Base-by-base conservation (phyloP, 2,797 vertebrate species). In the Threskiornis aethiopicus region DNA sequence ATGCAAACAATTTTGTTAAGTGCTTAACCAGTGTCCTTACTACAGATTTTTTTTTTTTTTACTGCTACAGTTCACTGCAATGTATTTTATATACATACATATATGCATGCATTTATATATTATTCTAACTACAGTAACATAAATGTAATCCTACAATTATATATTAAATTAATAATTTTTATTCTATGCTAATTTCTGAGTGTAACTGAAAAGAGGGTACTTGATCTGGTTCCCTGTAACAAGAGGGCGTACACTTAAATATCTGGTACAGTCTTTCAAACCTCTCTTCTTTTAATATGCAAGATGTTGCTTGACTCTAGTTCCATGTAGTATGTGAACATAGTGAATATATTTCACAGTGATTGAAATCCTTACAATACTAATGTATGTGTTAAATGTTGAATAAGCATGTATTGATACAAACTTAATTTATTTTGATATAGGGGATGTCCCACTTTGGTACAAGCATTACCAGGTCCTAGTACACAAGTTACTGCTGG, bases 401-500 rank as follows among this genome's bases (percentile, higher is more conserved):
- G 18, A 9, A 3, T 92, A 58, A 80, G 4, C 29, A 35, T 75
- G 7, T 77, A 71, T 55, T 97, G 78, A 96, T 82, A 47, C 2
- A 66, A 25, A 82, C 46, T 87, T 57, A 46, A 65, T 97, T 70
- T 91, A 54, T 98, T 98, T 97, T 95, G 33, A 70, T 84, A 41
- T 75, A 99, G 99, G 98, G 99, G 99, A 37, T 99, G 99, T 97
- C 99, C 99, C 39, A 99, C 99, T 89, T 97, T 99, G 97, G 99
- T 99, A 88, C 99, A 99, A 98, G 99, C 99, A 37, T 98, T 99
- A 54, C 99, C 99, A 37, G 98, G 99, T 82, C 99, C 99, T 76
- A 99, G 99, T 96, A 98, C 99, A 28, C 99, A 99, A 97, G 99
- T 99, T 92, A 99, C 99, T 54, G 99, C 99, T 72, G 99, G 99